Conservation (phyloP, 2,888 invertebrate species). For the Biston stratarius region DNA sequence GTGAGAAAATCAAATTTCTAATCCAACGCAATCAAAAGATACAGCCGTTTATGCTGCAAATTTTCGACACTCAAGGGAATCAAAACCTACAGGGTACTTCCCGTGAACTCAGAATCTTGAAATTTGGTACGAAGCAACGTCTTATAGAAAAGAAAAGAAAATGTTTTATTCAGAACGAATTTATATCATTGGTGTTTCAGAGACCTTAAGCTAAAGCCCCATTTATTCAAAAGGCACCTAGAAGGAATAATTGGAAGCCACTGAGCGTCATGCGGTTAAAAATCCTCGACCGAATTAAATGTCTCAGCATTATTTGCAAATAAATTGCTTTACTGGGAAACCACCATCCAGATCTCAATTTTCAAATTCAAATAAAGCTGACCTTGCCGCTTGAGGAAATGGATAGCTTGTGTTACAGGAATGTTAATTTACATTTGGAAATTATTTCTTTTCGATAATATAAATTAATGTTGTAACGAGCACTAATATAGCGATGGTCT, state of each 20-base stretch:
- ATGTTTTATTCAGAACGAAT: conserved; percentile 36
- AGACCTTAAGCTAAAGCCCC: conserved; percentile 34
- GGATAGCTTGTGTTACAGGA: conserved; percentile 1
- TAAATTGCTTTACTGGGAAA: conserved; percentile 62
- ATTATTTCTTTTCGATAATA: too few relatives aligned
- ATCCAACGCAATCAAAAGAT: too few relatives aligned
- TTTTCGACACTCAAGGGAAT: too few relatives aligned
- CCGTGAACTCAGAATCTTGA: too few relatives aligned
- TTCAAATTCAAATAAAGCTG: conserved; percentile 71
- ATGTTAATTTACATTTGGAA: too few relatives aligned
- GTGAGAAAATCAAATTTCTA: too few relatives aligned
- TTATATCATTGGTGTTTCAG: conserved; percentile 27
- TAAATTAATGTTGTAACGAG: too few relatives aligned
- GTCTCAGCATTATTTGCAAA: conserved; percentile 67
- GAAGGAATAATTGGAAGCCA: conserved; percentile 49
- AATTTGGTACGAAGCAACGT: too few relatives aligned
- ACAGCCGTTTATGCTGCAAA: too few relatives aligned
- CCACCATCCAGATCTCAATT: conserved; percentile 61
- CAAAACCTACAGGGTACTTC: too few relatives aligned
- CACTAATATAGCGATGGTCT: too few relatives aligned
- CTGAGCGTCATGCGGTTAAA: conserved; percentile 47
- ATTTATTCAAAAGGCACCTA: conserved; percentile 44
- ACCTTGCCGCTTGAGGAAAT: conserved; percentile 63
- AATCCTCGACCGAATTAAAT: conserved; percentile 57
- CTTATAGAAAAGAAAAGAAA: too few relatives aligned